Conservation (phyloP, 2,888 invertebrate genomes). For the Acronicta alni region DNA sequence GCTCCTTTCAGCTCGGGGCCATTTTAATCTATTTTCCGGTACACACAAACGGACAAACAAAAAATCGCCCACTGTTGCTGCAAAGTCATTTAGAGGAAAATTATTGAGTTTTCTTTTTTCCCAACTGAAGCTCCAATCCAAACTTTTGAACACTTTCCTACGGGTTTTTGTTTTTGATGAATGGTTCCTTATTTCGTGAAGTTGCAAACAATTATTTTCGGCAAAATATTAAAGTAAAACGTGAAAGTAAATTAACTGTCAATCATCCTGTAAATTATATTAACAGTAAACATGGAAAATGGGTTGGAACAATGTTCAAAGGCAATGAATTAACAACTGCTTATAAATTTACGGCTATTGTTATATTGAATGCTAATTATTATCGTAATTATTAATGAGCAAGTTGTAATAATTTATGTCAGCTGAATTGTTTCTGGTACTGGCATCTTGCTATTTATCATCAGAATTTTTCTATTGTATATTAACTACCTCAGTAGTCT, state of each 20-base stretch:
- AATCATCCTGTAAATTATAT: slow-evolving; percentile 1
- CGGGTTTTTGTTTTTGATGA: slow-evolving; percentile 30
- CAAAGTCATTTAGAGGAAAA: slow-evolving; percentile 71
- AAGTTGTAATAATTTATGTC: background rate
- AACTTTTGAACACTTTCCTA: slow-evolving; percentile 34
- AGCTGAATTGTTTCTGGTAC: background rate
- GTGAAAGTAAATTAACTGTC: slow-evolving; percentile 24
- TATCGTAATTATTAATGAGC: background rate
- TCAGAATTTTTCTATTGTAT: no score
- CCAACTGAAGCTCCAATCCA: slow-evolving; percentile 24
- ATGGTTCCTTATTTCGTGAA: slow-evolving; percentile 23
- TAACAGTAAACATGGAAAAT: slow-evolving; percentile 11
- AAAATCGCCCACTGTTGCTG: slow-evolving; percentile 57
- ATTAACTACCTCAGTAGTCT: no score
- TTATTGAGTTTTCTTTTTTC: slow-evolving; percentile 57
- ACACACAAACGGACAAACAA: slow-evolving; percentile 73
- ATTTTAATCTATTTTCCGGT: slow-evolving; percentile 84
- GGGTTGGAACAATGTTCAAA: background rate
- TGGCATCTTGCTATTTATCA: background rate
- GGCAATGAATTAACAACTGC: slow-evolving; percentile 6
- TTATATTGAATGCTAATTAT: slow-evolving; percentile 10
- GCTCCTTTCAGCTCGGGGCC: slow-evolving; percentile 77
- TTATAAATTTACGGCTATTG: slow-evolving; percentile 1
- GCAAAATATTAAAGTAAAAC: slow-evolving; percentile 20
- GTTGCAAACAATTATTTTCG: slow-evolving; percentile 34